Base-by-base conservation (phyloP, 1,140 invertebrate genomes). In the Drosophila jambulina region DNA sequence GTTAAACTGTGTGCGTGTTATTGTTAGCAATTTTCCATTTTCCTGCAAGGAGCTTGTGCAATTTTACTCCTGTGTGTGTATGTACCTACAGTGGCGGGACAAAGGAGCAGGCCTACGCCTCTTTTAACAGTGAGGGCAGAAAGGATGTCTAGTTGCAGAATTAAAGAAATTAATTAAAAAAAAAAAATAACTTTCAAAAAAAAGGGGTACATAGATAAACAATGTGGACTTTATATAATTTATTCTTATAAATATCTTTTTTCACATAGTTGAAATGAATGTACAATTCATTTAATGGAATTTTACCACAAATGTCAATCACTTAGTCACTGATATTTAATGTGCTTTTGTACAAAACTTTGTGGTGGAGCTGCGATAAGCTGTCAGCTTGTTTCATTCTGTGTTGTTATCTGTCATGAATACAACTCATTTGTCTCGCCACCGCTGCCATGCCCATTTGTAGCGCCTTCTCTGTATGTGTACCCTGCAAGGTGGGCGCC, bases 401-500 rank as follows among this genome's bases (percentile, higher is more conserved):
- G 43, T 60, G 29, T 59, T 36, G 69, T 72, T 72, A 72, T 72
- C 56, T 49, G n/a, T 34, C 17, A 6, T 21, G 17, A 40, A 65
- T 48, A 48, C 19, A 64, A 57, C 23, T 49, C 49, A 42, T 34
- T 56, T 49, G 40, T 62, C 51, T 49, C 29, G 17, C 56, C 40
- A 51, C 34, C 40, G 17, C 27, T 38, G 45, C 10, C 68, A 29
- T 46, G 40, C 19, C 51, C 51, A 57, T 25, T 36, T 71, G 38
- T 36, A 32, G 17, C 36, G 53, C 54, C 67, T 13, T 29, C 70
- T 60, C 70, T 83, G 58, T 79, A 32, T 71, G 46, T 68, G 32
- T 57, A 23, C 57, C 34, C 36, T 21, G 51, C 63, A 48, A 63
- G 49, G n/a, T 32, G 68, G 70, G 64, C 82, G 80, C 57, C 69